Evolutionary conservation across 2,888 invertebrate genomes (phyloP).

Genomic region (Alloscopus bannaensis): DNA sequence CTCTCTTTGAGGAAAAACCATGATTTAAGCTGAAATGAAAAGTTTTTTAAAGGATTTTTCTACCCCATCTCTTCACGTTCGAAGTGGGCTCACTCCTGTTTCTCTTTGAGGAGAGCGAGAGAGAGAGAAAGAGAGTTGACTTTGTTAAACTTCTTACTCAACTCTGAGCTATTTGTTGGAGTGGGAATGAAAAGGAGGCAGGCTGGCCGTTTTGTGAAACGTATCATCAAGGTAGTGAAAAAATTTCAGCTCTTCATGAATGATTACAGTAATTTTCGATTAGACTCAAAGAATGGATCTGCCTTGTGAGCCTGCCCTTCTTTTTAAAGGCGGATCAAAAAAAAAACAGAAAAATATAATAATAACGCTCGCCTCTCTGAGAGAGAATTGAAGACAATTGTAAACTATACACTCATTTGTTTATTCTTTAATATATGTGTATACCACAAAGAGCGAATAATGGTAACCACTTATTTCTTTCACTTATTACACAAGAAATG

Average conservation of each 20-base stretch:
- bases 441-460: constrained; percentile 53
- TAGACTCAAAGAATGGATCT: constrained; percentile 68
- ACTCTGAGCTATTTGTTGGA: constrained; percentile 66
- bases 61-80: no score
- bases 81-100: no score
- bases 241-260: constrained; percentile 74
- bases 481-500: constrained; percentile 53
- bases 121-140: constrained; percentile 53
- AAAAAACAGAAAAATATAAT: constrained; percentile 63
- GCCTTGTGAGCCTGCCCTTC: constrained; percentile 70
- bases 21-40: constrained; percentile 36
- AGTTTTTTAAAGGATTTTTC: no score
- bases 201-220: constrained; percentile 69
- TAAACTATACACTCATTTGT: constrained; percentile 58
- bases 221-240: constrained; percentile 74
- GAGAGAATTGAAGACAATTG: constrained; percentile 57
- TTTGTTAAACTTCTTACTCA: constrained; percentile 64
- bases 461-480: constrained; percentile 58
- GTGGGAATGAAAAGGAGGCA: constrained; percentile 71
- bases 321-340: constrained; percentile 73
- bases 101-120: constrained; percentile 14
- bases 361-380: constrained; percentile 40
- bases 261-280: constrained; percentile 74
- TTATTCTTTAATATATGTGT: constrained; percentile 48
- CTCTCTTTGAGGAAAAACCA: constrained; percentile 22